These are phyloP conservation scores for Lerista edwardsae DNA, from an alignment of 2,797 vertebrate genomes.

Conservation along the genomic window DNA sequence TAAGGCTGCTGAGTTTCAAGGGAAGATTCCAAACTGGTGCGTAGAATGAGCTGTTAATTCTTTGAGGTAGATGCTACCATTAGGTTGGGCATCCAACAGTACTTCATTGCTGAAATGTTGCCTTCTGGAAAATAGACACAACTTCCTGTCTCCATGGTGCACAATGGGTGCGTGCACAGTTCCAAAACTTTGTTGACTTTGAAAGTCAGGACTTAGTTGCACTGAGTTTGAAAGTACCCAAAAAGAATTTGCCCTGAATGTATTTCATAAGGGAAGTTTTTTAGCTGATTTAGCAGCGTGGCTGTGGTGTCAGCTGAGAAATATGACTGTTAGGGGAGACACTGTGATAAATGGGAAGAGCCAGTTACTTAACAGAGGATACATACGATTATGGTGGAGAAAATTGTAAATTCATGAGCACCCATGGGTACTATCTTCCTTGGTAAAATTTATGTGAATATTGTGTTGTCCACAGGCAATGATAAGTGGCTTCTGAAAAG, in stretches of 20 bases:
- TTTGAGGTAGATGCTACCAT: not conserved
- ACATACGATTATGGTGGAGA: constrained; percentile 30
- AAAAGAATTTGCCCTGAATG: not conserved
- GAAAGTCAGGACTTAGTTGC: not conserved
- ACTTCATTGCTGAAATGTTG: not conserved
- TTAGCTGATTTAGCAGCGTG: constrained; percentile 45
- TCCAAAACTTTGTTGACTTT: not conserved
- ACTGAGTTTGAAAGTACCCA: not conserved
- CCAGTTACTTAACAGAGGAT: constrained; percentile 51
- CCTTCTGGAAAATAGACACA: not conserved
- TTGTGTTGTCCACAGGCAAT: constrained; percentile 59
- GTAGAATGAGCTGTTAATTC: not conserved
- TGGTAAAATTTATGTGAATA: constrained; percentile 69
- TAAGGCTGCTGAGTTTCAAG: not conserved
- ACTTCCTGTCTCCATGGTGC: not conserved
- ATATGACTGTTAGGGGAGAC: constrained; percentile 50
- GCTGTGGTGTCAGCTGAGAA: constrained; percentile 57
- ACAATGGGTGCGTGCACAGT: not conserved
- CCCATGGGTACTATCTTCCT: constrained; percentile 41
- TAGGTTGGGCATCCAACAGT: not conserved
- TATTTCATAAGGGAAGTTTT: constrained; percentile 11
- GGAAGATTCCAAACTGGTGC: not conserved
- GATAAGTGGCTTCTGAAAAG: constrained; percentile 66
- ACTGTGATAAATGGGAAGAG: constrained; percentile 57
- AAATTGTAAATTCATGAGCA: constrained; percentile 62